Conservation (phyloP, 2,113 vertebrate genomes). For the Oriolus oriolus region DNA sequence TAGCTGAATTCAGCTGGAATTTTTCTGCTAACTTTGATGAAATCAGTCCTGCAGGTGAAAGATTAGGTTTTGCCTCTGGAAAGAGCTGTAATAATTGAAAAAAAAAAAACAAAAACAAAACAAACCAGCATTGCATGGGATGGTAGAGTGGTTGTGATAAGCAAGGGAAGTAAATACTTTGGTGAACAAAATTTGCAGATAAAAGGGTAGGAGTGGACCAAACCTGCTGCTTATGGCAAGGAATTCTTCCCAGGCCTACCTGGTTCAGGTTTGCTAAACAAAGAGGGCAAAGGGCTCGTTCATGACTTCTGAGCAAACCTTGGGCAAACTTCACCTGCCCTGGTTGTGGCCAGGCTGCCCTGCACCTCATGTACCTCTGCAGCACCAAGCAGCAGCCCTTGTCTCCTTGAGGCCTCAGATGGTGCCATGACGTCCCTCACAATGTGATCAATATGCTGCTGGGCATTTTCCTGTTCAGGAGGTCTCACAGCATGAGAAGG, state of each 20-base stretch:
- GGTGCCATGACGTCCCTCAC: background rate
- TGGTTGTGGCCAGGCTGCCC: background rate
- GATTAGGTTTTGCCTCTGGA: background rate
- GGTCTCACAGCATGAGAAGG: background rate
- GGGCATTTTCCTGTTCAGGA: background rate
- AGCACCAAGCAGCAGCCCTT: background rate
- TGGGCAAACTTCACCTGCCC: background rate
- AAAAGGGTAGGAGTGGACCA: background rate
- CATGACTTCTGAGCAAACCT: background rate
- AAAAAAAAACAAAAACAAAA: background rate
- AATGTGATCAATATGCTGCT: background rate
- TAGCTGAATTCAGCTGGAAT: background rate
- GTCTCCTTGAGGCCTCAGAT: background rate
- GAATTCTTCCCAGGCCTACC: background rate
- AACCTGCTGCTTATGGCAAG: background rate
- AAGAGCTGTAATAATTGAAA: background rate
- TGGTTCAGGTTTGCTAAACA: background rate
- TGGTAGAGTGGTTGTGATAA: background rate
- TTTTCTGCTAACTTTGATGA: background rate
- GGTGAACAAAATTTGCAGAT: background rate
- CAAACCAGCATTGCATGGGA: background rate
- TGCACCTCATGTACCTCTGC: background rate
- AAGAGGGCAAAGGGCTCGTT: background rate
- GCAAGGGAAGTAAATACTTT: background rate
- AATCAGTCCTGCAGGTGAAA: background rate